Conservation (phyloP, 2,888 invertebrate genomes). For the Agrenia bidenticulata region DNA sequence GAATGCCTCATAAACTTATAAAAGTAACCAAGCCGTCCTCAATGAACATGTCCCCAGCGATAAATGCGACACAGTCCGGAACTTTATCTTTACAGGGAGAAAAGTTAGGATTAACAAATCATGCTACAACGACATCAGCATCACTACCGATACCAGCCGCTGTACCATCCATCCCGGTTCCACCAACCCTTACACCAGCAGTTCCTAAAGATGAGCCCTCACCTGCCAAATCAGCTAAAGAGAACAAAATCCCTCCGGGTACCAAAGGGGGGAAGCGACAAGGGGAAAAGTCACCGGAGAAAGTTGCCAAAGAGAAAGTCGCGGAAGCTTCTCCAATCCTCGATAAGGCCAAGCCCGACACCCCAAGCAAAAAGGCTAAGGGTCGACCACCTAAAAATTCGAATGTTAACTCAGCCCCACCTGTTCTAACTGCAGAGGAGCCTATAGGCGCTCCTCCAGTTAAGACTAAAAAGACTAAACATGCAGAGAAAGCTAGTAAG, state of each 20-base stretch:
- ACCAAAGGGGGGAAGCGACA: constrained; percentile 47
- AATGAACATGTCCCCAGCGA: constrained; percentile 59
- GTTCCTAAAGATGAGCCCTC: constrained; percentile 34
- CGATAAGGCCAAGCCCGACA: constrained; percentile 49
- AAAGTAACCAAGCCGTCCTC: constrained; percentile 71
- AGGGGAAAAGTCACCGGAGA: constrained; percentile 45
- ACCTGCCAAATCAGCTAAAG: constrained; percentile 44
- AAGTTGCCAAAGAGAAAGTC: constrained; percentile 52
- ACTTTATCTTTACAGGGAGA: constrained; percentile 60
- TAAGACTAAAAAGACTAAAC: constrained; percentile 21
- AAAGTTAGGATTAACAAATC: constrained; percentile 2
- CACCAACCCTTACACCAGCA: constrained; percentile 13
- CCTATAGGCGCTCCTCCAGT: background rate
- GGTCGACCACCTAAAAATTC: constrained; percentile 54
- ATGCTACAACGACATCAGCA: background rate
- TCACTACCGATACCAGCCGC: background rate
- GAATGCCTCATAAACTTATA: constrained; percentile 78
- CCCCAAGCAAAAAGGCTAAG: constrained; percentile 54
- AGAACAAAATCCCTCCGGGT: constrained; percentile 42
- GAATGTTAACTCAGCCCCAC: constrained; percentile 12
- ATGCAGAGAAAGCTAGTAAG: constrained; percentile 19
- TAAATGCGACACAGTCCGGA: constrained; percentile 73
- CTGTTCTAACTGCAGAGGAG: constrained; percentile 8
- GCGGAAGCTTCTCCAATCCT: constrained; percentile 18
- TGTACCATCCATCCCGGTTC: constrained; percentile 16